Evolutionary conservation across 2,888 invertebrate species (phyloP).

Genomic region (Nebria salina): DNA sequence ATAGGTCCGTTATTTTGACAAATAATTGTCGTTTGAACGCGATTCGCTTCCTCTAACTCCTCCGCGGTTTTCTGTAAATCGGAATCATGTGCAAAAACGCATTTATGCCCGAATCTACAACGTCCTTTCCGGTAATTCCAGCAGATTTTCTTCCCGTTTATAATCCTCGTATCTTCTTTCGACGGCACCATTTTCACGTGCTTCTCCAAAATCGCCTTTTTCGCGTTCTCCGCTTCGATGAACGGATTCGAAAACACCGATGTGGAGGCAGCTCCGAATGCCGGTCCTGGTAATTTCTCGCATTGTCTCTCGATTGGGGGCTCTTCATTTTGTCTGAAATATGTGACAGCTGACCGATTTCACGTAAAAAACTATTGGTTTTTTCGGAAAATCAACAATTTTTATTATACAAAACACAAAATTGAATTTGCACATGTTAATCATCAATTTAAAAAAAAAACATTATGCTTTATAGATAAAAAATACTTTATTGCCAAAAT

Average conservation of each 20-base stretch:
- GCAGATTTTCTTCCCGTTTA: slow-evolving; percentile 89
- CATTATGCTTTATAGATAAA: slow-evolving; percentile 4
- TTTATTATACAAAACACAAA: background rate
- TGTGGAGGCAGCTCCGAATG: slow-evolving; percentile 67
- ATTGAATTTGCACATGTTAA: slow-evolving; percentile 44
- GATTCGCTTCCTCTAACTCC: slow-evolving; percentile 68
- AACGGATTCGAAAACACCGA: slow-evolving; percentile 91
- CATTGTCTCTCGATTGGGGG: slow-evolving; percentile 53
- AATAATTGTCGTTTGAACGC: slow-evolving; percentile 61
- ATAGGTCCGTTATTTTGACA: slow-evolving; percentile 55
- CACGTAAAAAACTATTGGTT: slow-evolving; percentile 52
- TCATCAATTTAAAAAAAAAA: background rate
- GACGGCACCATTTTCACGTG: slow-evolving; percentile 91
- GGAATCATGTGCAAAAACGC: slow-evolving; percentile 91
- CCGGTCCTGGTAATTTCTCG: slow-evolving; percentile 71
- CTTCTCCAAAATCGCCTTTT: slow-evolving; percentile 86
- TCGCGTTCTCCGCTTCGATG: slow-evolving; percentile 84
- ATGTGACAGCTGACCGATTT: slow-evolving; percentile 61
- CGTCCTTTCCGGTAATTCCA: slow-evolving; percentile 91
- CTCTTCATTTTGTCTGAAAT: slow-evolving; percentile 56
- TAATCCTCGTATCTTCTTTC: slow-evolving; percentile 77
- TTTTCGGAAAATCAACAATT: background rate
- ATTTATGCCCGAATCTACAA: slow-evolving; percentile 91
- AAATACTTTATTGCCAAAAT: slow-evolving; percentile 21
- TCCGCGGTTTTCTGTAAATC: slow-evolving; percentile 76